Evolutionary conservation across 92 coral and sea anemone species (phyloP), one percentile per base, ranked within the genome.

Genomic region (Phymanthus crucifer): DNA sequence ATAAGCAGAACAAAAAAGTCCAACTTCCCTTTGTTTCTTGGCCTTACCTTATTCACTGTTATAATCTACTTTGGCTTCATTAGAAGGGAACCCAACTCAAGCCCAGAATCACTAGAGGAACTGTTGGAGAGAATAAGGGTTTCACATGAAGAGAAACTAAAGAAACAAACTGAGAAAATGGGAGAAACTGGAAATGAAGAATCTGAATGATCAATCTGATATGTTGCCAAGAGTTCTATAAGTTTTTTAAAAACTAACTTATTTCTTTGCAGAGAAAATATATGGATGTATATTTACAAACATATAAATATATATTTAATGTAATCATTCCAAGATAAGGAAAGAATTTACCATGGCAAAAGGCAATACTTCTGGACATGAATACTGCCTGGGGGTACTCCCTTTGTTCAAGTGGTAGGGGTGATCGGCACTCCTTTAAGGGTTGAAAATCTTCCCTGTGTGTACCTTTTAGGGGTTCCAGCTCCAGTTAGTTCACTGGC

Each of bases 61-160:
- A 52, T 91, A 32, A 66, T 88, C 19, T 91, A 91, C 73, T 67
- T 84, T 73, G 87, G 92, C 16, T 88, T 88, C 76, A 43, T 91
- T 17, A 83, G 90, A 45, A 83, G 76, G 37, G 90, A 91, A 80
- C 70, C 83, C 40, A 80, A 84, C 24, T 23, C 45, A 40, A 76
- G 83, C 43, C 78, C 80, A 57, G 88, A 91, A 71, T 43, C 72
- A 40, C 52, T 71, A 33, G 80, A 84, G 17, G 76, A 82, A 40
- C 77, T 81, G 24, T 61, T 73, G 36, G 85, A 88, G 43, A 81
- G 73, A 58, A 57, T 73, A 9, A 72, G 70, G 40, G 37, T 32
- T 26, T 26, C 46, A 43, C 78, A 81, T 57, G 81, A 78, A 38
- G 80, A 87, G 56, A 76, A 54, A 9, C 36, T 36, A 38, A 6